Percentiles rank a stretch among this genome's conserved stretches.
Conservation (phyloP, 2,888 invertebrate species). For the Thumatha senex region DNA sequence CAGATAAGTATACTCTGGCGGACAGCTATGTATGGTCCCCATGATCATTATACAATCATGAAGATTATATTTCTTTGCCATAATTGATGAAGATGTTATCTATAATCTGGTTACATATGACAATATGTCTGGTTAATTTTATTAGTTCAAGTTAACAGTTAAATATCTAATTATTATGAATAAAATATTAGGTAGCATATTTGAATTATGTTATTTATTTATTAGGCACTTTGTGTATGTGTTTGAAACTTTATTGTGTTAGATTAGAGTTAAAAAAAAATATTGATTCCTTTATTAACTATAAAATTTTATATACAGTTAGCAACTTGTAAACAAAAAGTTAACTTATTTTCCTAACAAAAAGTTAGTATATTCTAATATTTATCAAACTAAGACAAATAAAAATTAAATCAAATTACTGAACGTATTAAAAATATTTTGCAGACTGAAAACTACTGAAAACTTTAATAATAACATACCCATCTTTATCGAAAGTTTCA, state of each 20-base stretch:
- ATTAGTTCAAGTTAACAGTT: no score
- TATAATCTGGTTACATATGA: no score
- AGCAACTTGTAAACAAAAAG: constrained; percentile 2
- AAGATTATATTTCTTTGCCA: no score
- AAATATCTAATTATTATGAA: no score
- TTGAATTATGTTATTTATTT: background rate
- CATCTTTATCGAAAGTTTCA: constrained; percentile 94
- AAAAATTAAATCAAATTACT: constrained; percentile 1
- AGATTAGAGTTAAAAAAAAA: background rate
- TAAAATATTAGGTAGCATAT: no score
- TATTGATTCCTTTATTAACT: background rate
- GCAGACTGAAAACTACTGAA: constrained; percentile 9
- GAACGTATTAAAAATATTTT: constrained; percentile 4
- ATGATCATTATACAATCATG: no score
- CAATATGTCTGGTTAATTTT: no score
- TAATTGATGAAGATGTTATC: no score
- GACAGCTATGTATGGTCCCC: no score
- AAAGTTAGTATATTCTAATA: background rate
- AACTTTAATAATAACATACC: constrained; percentile 81
- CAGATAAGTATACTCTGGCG: no score
- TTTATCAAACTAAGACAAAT: background rate
- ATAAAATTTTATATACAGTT: background rate
- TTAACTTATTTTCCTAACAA: background rate
- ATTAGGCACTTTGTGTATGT: background rate
- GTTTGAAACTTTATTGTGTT: background rate